Conservation (phyloP, 2,113 vertebrate species). For the Polypterus senegalus region DNA sequence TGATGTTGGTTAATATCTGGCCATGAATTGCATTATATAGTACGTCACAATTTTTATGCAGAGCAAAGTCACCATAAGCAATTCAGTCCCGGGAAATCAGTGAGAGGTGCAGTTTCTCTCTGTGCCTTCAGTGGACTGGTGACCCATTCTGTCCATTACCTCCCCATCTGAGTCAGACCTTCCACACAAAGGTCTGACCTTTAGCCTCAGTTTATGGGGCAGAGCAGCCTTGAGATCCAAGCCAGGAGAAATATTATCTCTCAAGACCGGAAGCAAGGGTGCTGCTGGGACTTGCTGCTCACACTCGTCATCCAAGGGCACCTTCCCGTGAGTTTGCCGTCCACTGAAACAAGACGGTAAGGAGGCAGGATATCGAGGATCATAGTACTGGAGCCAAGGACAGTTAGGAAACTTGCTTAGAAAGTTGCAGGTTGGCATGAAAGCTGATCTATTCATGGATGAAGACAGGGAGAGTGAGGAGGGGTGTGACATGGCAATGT, state of each 20-base stretch:
- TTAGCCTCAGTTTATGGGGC: slow-evolving; percentile 58
- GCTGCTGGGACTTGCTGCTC: slow-evolving; percentile 42
- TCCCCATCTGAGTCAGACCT: slow-evolving; percentile 10
- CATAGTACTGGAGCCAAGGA: slow-evolving; percentile 22
- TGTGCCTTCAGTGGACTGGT: slow-evolving; percentile 2
- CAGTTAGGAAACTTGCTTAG: slow-evolving; percentile 33
- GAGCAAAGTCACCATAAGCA: too few species aligned
- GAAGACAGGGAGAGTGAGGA: neutral
- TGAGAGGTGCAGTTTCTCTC: slow-evolving; percentile 8
- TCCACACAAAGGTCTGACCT: slow-evolving; percentile 27
- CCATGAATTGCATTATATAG: too few species aligned
- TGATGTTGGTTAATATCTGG: too few species aligned
- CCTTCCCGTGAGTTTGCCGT: neutral
- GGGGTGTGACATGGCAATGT: neutral
- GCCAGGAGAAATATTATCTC: slow-evolving; percentile 13
- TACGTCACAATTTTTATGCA: too few species aligned
- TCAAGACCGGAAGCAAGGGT: neutral
- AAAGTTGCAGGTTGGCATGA: slow-evolving; percentile 33
- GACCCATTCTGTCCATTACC: neutral
- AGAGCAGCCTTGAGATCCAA: slow-evolving; percentile 22
- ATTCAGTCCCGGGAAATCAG: neutral
- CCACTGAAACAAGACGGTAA: slow-evolving; percentile 16
- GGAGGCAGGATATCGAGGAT: slow-evolving; percentile 28
- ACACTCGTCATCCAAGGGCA: slow-evolving; percentile 37
- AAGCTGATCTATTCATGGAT: slow-evolving; percentile 20